Base-by-base conservation (phyloP, 2,797 vertebrate genomes). In the Chelidonichthys spinosus region DNA sequence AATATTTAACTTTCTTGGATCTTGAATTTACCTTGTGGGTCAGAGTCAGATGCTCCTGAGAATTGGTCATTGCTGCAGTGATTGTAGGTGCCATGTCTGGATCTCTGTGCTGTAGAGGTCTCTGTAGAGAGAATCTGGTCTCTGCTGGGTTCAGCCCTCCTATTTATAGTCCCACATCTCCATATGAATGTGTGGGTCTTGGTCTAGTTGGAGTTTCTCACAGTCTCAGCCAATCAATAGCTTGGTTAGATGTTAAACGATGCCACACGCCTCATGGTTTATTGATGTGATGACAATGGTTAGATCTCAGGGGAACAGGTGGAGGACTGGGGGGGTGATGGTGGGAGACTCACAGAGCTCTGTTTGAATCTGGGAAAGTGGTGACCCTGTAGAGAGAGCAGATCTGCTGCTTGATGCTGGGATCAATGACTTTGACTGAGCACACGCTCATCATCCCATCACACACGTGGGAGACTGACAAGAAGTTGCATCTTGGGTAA, bases 221-320 rank as follows among this genome's bases (percentile, higher is more conserved):
- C 95, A 96, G 89, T 96, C 82, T 18, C 40, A 92, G 88, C 96
- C 96, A 97, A 97, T 97, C 92, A 88, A 71, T 81, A 83, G 67
- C 61, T 15, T 0, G 1, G 15, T 11, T 6, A 79, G 66, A 94
- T 90, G 93, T 93, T 90, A 72, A 79, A 78, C 68, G 39, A 88
- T 90, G 60, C 77, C 62, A 25, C 25, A 25, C 39, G 42, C 58
- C 76, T 37, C 59, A 66, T 71, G 60, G 9, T 77, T 25, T 25
- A 25, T 25, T 25, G 78, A 55, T 68, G 56, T 60, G 47, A 64
- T 74, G 77, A 88, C 86, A 87, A 87, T 86, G 33, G 84, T 77
- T 69, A 53, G 15, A 52, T 87, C 81, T 84, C 84, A 63, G 79
- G 83, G 86, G 88, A 86, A 53, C 79, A 87, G 82, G 75, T 88